Base-by-base conservation (phyloP, 2,888 invertebrate species). In the Zaprionus bogoriensis region DNA sequence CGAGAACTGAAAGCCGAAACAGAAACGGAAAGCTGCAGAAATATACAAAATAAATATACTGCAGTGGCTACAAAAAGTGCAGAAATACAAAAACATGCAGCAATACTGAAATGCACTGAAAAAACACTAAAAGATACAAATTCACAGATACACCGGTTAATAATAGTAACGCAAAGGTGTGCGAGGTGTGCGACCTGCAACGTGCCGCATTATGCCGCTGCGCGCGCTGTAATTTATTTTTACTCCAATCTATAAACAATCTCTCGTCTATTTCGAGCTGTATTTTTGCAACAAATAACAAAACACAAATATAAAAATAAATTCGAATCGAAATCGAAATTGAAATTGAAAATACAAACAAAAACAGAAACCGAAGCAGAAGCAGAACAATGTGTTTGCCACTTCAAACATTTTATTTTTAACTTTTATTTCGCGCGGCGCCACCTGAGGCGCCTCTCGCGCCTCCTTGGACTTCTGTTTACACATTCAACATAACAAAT, bases 231-330 rank as follows among this genome's bases (percentile, higher is more conserved):
- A 53, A 81, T 70, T 84, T 84, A 87, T 81, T 81, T 81, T 61
- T 82, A 87, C 76, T 84, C 82, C 87, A 82, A 78, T 76, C 68
- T 80, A 86, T 87, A 82, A 82, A 82, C 81, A 82, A 84, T 78
- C n/a, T n/a, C n/a, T n/a, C n/a, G n/a, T n/a, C n/a, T n/a, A n/a
- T n/a, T n/a, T n/a, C n/a, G n/a, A n/a, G n/a, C n/a, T n/a, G n/a
- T n/a, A n/a, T 78, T 76, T 81, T 41, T 19, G 17, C 62, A 67
- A 59, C 30, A 30, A 30, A 30, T 12, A 4, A 30, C 14, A 32
- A 36, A 36, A 36, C 14, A 36, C 32, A 17, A 17, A 36, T 32
- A 58, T 50, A 48, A 45, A 61, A 48, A 67, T 39, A 70, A 64
- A 67, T 46, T 19, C 19, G 38, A 23, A 67, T 12, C 55, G 30